Conservation (phyloP, 1,140 invertebrate genomes). For the Lepidurus apus region DNA sequence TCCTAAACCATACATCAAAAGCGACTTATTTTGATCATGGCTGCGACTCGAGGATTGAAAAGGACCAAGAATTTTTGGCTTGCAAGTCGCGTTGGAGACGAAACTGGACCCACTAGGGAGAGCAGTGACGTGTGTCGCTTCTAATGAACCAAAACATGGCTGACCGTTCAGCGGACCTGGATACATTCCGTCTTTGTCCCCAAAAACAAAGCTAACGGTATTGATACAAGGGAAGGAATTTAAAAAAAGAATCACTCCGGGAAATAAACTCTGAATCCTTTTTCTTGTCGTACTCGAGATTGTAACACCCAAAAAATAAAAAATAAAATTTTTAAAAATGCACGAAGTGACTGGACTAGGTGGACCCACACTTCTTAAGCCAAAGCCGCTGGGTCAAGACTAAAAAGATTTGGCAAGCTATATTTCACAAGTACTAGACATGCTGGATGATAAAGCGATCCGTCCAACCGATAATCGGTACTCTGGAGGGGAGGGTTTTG, state of each 20-base stretch:
- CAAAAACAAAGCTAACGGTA: background rate
- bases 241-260: background rate
- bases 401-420: no score
- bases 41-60: background rate
- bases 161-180: background rate
- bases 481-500: no score
- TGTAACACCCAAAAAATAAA: no score
- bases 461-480: no score
- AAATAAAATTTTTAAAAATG: no score
- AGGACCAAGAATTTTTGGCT: background rate
- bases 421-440: no score
- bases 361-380: no score
- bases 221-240: background rate
- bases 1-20: background rate
- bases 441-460: no score
- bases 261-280: background rate
- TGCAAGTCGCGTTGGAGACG: background rate
- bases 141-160: constrained; percentile 14
- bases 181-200: background rate
- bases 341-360: no score
- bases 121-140: background rate
- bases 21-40: constrained; percentile 4
- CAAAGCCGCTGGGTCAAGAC: no score
- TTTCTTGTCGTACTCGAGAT: no score
- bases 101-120: background rate